Conservation (phyloP, 2,888 invertebrate species). For the Gonocerus acuteangulatus region DNA sequence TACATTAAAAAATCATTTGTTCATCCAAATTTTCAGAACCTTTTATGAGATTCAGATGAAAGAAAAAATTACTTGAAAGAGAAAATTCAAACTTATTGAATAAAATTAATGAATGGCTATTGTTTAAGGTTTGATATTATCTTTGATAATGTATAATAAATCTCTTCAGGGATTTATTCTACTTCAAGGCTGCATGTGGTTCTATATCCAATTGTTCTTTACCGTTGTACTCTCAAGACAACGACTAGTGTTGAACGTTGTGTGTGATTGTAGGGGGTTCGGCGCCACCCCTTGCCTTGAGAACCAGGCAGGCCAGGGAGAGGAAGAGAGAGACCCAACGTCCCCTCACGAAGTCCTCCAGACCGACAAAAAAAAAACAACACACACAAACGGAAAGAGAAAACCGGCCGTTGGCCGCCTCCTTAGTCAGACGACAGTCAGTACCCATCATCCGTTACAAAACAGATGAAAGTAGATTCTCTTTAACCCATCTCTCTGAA, state of each 20-base stretch:
- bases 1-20: too few species aligned
- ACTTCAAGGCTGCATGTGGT: conserved; percentile 8
- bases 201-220: conserved; percentile 30
- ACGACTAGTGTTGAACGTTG: conserved; percentile 27
- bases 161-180: neutral
- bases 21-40: too few species aligned
- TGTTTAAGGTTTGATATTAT: too few species aligned
- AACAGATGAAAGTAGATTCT: neutral
- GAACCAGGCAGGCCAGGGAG: conserved; percentile 20
- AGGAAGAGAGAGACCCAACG: conserved; percentile 14
- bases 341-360: conserved; percentile 17
- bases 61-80: too few species aligned
- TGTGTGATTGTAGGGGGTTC: conserved; percentile 15
- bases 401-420: conserved; percentile 19
- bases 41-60: too few species aligned
- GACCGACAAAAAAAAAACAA: conserved; percentile 38
- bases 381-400: conserved; percentile 37
- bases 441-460: neutral
- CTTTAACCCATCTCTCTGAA: neutral
- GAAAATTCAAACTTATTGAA: too few species aligned
- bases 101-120: too few species aligned
- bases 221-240: conserved; percentile 33
- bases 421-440: neutral
- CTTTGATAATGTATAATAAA: too few species aligned
- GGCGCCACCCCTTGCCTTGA: conserved; percentile 21